These are phyloP conservation scores for Mesoclemmys tuberculata DNA, from an alignment of 2,113 vertebrate species.

Conservation along the genomic window DNA sequence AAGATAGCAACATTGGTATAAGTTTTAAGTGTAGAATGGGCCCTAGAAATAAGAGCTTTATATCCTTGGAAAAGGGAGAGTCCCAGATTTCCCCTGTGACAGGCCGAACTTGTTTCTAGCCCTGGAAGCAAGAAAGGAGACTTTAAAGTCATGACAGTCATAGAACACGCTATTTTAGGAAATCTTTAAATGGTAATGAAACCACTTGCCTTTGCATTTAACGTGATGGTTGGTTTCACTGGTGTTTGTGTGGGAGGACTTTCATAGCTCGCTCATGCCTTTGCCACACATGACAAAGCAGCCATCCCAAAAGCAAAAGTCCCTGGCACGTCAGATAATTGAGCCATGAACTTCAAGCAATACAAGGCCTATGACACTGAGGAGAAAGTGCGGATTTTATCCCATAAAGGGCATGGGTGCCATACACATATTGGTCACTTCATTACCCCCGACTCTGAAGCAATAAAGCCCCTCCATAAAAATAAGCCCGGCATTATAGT, in stretches of 20 bases:
- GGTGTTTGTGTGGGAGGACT: neutral
- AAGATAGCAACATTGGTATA: neutral
- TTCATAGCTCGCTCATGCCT: neutral
- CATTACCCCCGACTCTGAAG: slow-evolving; percentile 33
- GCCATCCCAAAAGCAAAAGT: neutral
- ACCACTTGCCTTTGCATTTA: neutral
- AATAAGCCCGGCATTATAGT: neutral
- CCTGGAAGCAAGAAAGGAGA: neutral
- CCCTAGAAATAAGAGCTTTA: fast-evolving
- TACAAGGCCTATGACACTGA: neutral
- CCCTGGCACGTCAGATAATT: neutral
- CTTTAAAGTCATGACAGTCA: neutral
- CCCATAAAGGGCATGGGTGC: neutral
- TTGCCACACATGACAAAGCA: neutral
- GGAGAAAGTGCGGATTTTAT: neutral
- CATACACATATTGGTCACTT: neutral
- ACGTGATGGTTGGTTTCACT: neutral
- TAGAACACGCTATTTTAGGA: neutral
- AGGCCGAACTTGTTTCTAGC: neutral
- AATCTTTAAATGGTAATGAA: neutral
- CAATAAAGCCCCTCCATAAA: slow-evolving; percentile 21
- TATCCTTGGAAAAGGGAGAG: neutral
- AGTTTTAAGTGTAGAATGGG: neutral
- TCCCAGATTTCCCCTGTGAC: neutral
- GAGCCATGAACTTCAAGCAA: neutral